Evolutionary conservation across 2,888 invertebrate genomes (phyloP).

Genomic region (Eupithecia vulgata): DNA sequence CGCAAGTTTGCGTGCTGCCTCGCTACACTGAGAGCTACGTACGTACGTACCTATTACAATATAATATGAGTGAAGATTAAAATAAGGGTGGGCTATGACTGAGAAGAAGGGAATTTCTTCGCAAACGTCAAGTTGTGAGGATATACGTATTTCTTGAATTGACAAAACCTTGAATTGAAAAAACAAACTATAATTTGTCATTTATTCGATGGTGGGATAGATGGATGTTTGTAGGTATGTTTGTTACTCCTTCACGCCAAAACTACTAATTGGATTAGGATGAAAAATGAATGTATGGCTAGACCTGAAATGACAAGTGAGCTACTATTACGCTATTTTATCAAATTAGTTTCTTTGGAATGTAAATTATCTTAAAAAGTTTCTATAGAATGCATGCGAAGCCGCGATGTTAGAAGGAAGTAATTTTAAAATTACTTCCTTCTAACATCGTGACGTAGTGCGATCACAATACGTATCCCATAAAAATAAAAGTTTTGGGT

Average conservation of each 20-base stretch:
- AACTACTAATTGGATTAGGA: not conserved
- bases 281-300: not conserved
- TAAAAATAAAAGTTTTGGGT: not conserved
- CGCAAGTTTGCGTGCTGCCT: conserved; percentile 35
- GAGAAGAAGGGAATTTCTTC: not conserved
- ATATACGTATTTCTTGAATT: too few species aligned
- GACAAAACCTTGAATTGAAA: too few species aligned
- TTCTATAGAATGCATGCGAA: not conserved
- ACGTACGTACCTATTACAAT: conserved; percentile 43
- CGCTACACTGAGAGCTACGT: conserved; percentile 32
- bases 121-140: not conserved
- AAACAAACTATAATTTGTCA: too few species aligned
- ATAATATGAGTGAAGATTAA: not conserved
- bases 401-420: too few species aligned
- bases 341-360: not conserved
- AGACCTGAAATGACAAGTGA: not conserved
- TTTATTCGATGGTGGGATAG: too few species aligned
- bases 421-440: not conserved
- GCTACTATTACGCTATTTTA: too few species aligned
- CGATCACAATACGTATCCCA: not conserved
- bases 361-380: not conserved
- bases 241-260: not conserved
- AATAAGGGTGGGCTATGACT: not conserved
- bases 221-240: too few species aligned
- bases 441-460: not conserved